Evolutionary conservation across 2,888 invertebrate species (phyloP).

Genomic region (Coronaproctus castanopsis): DNA sequence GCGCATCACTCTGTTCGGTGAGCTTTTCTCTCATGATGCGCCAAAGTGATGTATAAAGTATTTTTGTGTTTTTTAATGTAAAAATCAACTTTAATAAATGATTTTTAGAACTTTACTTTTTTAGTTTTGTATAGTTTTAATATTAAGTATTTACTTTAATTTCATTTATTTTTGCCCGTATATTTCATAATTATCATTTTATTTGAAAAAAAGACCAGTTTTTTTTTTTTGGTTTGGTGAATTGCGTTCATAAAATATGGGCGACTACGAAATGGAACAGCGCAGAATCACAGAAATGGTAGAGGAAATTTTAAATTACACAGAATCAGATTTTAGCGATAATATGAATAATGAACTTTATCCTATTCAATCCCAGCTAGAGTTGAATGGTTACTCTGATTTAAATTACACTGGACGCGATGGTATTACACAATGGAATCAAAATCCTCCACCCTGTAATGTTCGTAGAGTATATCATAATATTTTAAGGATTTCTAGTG

Average conservation of each 20-base stretch:
- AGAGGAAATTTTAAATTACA: background rate
- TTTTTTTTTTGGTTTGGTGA: background rate
- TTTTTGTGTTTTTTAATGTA: too few species aligned
- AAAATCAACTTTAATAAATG: too few species aligned
- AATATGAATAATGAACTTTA: background rate
- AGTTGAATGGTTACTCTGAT: background rate
- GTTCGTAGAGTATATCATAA: constrained; percentile 2
- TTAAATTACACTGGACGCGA: constrained; percentile 3
- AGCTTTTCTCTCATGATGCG: too few species aligned
- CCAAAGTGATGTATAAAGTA: too few species aligned
- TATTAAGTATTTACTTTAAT: too few species aligned
- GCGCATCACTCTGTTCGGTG: too few species aligned
- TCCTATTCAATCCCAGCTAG: background rate
- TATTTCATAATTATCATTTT: background rate
- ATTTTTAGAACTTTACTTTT: too few species aligned
- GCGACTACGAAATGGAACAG: too few species aligned
- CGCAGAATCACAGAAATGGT: background rate
- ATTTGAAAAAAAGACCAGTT: background rate
- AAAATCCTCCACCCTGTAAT: constrained; percentile 6
- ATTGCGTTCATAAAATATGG: background rate
- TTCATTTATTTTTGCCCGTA: background rate
- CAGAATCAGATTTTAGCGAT: background rate
- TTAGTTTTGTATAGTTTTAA: too few species aligned
- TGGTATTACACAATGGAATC: constrained; percentile 6
- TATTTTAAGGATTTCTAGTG: background rate